Base-by-base conservation (phyloP, 1,140 invertebrate species). In the Cotesia vestalis region DNA sequence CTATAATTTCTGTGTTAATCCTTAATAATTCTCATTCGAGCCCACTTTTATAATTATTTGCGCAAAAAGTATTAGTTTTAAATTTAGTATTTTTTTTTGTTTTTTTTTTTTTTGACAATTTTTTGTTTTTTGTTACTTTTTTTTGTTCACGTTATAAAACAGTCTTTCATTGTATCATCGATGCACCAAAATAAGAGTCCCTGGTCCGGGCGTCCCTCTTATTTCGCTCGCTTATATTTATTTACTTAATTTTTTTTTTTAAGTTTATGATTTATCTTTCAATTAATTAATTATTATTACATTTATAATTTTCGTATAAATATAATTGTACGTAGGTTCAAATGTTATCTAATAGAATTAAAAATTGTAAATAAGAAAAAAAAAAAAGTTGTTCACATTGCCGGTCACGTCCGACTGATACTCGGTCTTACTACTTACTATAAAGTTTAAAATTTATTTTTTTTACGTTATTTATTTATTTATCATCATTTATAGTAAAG, bases 161-260 rank as follows among this genome's bases (percentile, higher is more conserved):
- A 83, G 80, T 81, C 80, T 83, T 82, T 79, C 73, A 71, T 78
- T 78, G 40, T 46, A 46, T 46, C 40, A 69, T 69, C 72, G 72
- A 73, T 69, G 77, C 80, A 79, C 75, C 61, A 61, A 74, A 74
- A 68, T 9, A 36, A 66, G 72, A 12, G n/a, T 66, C 34, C 12
- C 27, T 60, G 20, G 38, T 70, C 52, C 69, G 69, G n/a, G n/a
- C 69, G 69, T 71, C 69, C 69, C 69, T 71, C 69, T 72, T 66
- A 34, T 34, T 64, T 14, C 40, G 40, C 69, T 62, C 69, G 64
- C 69, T 72, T 66, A 34, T 34, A 55, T 36, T 52, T 51, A 20
- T 51, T 66, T 53, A 57, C 8, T 62, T 17, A 52, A 6, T 69
- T 40, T 51, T 55, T 55, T 64, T 55, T 53, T 11, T 20, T 59